These are phyloP conservation scores for Macaca mulatta DNA, from an alignment of 2,113 vertebrate species.

Conservation along the genomic window DNA sequence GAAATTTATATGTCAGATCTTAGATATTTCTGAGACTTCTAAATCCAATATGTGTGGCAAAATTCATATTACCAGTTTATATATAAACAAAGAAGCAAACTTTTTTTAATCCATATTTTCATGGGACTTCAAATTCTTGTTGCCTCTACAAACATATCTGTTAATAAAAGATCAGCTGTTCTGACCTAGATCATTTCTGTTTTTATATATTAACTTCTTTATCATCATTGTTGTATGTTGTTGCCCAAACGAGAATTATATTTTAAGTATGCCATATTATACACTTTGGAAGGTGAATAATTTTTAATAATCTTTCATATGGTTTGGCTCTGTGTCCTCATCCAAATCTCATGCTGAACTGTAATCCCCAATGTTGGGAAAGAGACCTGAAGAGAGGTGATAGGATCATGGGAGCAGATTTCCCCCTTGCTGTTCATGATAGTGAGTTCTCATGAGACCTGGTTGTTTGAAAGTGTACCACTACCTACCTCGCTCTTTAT, in stretches of 20 bases:
- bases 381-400: too few relatives aligned
- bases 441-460: too few relatives aligned
- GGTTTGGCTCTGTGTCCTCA: too few relatives aligned
- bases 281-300: background rate
- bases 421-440: too few relatives aligned
- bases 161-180: background rate
- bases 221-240: background rate
- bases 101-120: background rate
- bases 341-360: too few relatives aligned
- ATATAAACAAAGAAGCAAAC: background rate
- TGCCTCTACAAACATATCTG: background rate
- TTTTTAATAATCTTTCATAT: background rate
- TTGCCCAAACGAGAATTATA: background rate
- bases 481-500: too few relatives aligned
- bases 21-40: background rate
- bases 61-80: background rate
- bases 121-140: background rate
- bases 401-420: too few relatives aligned
- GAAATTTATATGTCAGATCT: background rate
- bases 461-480: too few relatives aligned
- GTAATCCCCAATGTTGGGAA: too few relatives aligned
- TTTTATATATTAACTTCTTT: constrained; percentile 3
- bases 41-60: background rate
- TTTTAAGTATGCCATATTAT: background rate
- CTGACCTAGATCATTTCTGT: background rate